Percentiles rank a stretch among this genome's conserved stretches.
Evolutionary conservation across 2,797 vertebrate species (phyloP).

Genomic region (Acanthis flammea): DNA sequence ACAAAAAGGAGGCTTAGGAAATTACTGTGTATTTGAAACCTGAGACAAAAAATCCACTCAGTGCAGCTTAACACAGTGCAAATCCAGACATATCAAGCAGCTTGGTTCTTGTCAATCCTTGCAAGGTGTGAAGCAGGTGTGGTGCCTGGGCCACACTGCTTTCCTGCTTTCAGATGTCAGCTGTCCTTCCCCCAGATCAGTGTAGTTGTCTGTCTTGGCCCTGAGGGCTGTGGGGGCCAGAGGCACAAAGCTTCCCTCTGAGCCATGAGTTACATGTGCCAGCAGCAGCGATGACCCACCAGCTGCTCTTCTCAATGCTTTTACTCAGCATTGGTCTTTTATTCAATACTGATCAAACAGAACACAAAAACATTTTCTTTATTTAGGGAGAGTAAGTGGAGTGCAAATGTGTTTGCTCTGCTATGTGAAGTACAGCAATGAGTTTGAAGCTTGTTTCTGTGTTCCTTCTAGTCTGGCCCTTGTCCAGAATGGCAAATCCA

Average conservation of each 20-base stretch:
- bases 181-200: not conserved
- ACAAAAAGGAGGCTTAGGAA: not conserved
- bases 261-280: not conserved
- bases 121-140: not conserved
- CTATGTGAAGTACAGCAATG: not conserved
- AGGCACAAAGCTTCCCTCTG: not conserved
- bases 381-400: not conserved
- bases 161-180: not conserved
- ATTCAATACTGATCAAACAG: not conserved
- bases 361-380: not conserved
- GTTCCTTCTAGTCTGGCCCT: not conserved
- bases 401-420: not conserved
- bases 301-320: not conserved
- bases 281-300: not conserved
- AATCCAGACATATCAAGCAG: not conserved
- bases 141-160: not conserved
- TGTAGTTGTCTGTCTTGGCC: not conserved
- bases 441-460: not conserved
- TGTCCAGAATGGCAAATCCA: not conserved
- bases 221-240: accelerated
- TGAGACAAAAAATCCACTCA: not conserved
- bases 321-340: not conserved
- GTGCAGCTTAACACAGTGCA: not conserved
- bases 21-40: not conserved
- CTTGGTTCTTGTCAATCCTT: not conserved